phyloP scores from a whole-genome alignment of 35 echinoderm and acorn worm genomes.

The Stichopus chloronotus region DNA sequence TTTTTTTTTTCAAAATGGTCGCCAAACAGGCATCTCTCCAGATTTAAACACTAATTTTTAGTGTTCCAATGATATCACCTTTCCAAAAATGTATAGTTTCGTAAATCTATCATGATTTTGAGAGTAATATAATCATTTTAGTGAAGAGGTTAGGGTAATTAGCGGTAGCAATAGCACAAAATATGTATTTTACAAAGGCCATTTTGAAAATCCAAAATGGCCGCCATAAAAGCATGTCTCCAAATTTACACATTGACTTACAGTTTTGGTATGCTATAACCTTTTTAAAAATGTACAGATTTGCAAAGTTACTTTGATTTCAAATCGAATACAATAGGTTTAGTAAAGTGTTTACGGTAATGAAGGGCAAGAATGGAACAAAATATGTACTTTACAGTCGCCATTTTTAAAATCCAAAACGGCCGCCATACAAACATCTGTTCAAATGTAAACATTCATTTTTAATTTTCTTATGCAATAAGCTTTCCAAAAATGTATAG shows the following conservation, averaged over 20 bases:
- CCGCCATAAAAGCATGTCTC: not conserved
- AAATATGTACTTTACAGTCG: constrained; percentile 24
- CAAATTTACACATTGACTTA: not conserved
- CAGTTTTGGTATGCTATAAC: not conserved
- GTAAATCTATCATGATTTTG: constrained; percentile 29
- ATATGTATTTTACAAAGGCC: not conserved
- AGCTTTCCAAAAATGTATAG: constrained; percentile 42
- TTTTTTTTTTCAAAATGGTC: not conserved
- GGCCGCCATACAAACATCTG: constrained; percentile 11
- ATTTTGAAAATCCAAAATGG: not conserved
- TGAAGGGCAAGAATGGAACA: not conserved
- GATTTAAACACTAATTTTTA: not conserved
- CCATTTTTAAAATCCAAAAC: constrained; percentile 52
- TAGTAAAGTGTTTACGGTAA: not conserved
- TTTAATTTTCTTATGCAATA: not conserved
- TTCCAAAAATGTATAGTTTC: not conserved
- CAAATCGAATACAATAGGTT: not conserved
- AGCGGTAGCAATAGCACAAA: constrained; percentile 3
- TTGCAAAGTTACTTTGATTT: not conserved
- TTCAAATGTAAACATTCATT: constrained; percentile 13
- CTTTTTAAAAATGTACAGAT: not conserved
- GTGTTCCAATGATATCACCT: not conserved
- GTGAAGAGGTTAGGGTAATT: not conserved
- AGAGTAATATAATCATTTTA: not conserved
- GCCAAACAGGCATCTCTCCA: not conserved